Conservation (phyloP, 1,140 invertebrate genomes). For the Orius insidiosus region DNA sequence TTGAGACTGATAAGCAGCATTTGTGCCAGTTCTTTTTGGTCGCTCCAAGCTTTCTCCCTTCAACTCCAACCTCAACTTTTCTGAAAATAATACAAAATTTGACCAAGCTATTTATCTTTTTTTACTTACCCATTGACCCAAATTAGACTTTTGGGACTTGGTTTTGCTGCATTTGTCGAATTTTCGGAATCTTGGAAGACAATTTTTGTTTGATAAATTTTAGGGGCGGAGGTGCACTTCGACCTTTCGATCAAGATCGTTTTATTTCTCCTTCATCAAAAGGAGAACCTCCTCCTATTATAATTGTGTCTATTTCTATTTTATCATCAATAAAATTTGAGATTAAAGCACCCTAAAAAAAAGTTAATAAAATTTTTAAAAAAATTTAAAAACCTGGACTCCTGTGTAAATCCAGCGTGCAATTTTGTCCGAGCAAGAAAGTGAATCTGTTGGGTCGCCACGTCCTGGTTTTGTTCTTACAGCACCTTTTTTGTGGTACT, state of each 20-base stretch:
- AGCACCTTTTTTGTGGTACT: conserved; percentile 53
- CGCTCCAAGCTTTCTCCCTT: conserved; percentile 61
- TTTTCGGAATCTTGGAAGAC: conserved; percentile 12
- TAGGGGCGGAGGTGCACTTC: neutral
- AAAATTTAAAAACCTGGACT: conserved; percentile 37
- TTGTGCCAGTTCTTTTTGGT: conserved; percentile 50
- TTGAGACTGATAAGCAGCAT: conserved; percentile 11
- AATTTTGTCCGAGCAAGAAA: conserved; percentile 89
- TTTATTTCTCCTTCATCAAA: conserved; percentile 42
- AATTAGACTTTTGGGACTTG: conserved; percentile 39
- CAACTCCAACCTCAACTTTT: conserved; percentile 50
- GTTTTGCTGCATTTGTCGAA: conserved; percentile 26
- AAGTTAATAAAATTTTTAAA: too few species aligned
- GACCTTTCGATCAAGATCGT: conserved; percentile 25
- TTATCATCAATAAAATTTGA: conserved; percentile 44
- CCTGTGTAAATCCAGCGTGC: conserved; percentile 74
- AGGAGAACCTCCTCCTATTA: conserved; percentile 49
- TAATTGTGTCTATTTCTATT: conserved; percentile 51
- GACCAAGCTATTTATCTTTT: too few species aligned
- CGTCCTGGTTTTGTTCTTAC: conserved; percentile 81
- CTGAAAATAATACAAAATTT: conserved; percentile 27
- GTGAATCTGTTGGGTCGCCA: conserved; percentile 71
- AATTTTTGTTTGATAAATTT: conserved; percentile 13
- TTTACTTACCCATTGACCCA: conserved; percentile 36
- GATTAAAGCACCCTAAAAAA: conserved; percentile 49